These are phyloP conservation scores for Tenthredo distinguenda DNA, from an alignment of 2,888 invertebrate genomes.

Conservation along the genomic window DNA sequence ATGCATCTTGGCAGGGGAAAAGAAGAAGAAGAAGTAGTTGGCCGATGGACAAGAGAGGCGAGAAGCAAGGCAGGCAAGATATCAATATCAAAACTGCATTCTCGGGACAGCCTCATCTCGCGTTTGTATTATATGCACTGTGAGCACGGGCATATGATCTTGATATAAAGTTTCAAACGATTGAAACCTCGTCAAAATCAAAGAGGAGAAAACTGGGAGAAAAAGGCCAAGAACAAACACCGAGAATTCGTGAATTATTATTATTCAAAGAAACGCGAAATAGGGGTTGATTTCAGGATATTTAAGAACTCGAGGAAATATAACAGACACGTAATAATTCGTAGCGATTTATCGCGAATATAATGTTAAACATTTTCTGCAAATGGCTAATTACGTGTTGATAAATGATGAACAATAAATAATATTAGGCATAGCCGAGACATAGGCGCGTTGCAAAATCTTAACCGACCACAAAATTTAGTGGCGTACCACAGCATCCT, in stretches of 20 bases:
- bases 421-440: too few species aligned
- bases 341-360: too few species aligned
- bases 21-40: neutral
- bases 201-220: neutral
- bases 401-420: too few species aligned
- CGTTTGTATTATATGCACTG: constrained; percentile 21
- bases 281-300: neutral
- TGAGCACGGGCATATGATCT: neutral
- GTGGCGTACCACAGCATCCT: constrained; percentile 32
- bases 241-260: neutral
- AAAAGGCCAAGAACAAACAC: neutral
- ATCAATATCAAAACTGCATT: constrained; percentile 47
- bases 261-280: neutral
- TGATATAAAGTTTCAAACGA: neutral
- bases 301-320: neutral
- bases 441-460: neutral
- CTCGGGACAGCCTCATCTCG: constrained; percentile 23
- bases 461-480: neutral
- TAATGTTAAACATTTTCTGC: too few species aligned
- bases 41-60: neutral
- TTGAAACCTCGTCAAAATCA: neutral
- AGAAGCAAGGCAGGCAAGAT: constrained; percentile 45
- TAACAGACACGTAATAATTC: too few species aligned
- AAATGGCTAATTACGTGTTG: too few species aligned
- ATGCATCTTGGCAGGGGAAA: neutral